Evolutionary conservation across 2,888 invertebrate genomes (phyloP).

Genomic region (Watsonalla binaria): DNA sequence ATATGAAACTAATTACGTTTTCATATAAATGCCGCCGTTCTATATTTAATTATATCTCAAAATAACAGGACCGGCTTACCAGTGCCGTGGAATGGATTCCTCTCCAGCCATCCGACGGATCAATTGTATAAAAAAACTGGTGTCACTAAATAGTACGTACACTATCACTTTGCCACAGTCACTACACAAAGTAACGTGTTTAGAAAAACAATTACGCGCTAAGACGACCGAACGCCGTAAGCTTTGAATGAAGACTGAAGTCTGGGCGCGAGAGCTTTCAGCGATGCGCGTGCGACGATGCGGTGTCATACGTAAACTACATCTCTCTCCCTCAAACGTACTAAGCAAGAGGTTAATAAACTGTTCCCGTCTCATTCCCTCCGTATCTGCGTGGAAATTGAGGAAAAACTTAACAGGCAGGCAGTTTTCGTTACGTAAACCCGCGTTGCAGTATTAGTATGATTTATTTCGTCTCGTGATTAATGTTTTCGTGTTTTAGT

Average conservation of each 20-base stretch:
- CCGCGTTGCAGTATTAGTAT: conserved; percentile 37
- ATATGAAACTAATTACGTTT: conserved; percentile 70
- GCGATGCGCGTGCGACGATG: conserved; percentile 58
- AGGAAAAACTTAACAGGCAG: conserved; percentile 48
- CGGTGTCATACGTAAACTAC: conserved; percentile 18
- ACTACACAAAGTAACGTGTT: conserved; percentile 40
- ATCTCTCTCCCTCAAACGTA: conserved; percentile 38
- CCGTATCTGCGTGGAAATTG: conserved; percentile 50
- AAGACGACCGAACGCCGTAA: conserved; percentile 41
- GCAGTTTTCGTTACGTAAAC: conserved; percentile 49
- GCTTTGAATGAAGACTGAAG: conserved; percentile 64
- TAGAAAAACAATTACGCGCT: conserved; percentile 29
- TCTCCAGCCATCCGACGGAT: conserved; percentile 33
- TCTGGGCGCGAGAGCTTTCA: conserved; percentile 55
- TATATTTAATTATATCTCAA: conserved; percentile 75
- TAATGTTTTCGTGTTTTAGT: conserved; percentile 59
- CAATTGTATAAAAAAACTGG: conserved; percentile 23
- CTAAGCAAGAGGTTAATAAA: conserved; percentile 21
- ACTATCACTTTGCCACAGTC: conserved; percentile 34
- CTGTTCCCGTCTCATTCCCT: conserved; percentile 27
- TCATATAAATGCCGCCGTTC: conserved; percentile 61
- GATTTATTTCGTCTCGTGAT: conserved; percentile 67
- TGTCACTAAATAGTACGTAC: conserved; percentile 29
- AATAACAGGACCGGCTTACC: conserved; percentile 72
- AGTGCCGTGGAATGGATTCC: conserved; percentile 52